Percentiles rank a stretch among this genome's conserved stretches.
These are phyloP conservation scores for Ellobius talpinus DNA, from an alignment of 2,113 vertebrate genomes.

Conservation along the genomic window DNA sequence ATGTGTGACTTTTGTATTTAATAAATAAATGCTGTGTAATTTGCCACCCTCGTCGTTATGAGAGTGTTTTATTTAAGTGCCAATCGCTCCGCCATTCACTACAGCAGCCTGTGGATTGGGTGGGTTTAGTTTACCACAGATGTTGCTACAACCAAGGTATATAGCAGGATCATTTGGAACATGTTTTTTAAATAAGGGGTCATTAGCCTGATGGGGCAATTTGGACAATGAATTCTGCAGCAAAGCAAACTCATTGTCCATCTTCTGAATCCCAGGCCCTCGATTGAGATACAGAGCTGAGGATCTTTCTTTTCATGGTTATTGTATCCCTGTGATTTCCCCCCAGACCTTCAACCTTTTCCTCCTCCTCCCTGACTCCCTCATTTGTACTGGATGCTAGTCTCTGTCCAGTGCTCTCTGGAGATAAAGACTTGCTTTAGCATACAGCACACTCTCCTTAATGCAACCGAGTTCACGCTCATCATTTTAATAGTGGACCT, in stretches of 20 bases:
- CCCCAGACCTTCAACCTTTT: slow-evolving; percentile 63
- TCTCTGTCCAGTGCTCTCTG: slow-evolving; percentile 69
- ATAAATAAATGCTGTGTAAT: slow-evolving; percentile 78
- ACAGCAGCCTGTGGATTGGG: not conserved
- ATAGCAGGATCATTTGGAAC: not conserved
- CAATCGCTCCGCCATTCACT: not conserved
- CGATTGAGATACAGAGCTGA: not conserved
- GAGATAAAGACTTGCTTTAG: slow-evolving; percentile 67
- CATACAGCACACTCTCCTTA: slow-evolving; percentile 75
- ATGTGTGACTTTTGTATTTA: slow-evolving; percentile 72
- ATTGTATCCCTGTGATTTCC: slow-evolving; percentile 32
- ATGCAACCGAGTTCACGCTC: slow-evolving; percentile 88
- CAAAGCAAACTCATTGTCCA: slow-evolving; percentile 35
- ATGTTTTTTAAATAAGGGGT: slow-evolving; percentile 35
- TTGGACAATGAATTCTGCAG: not conserved
- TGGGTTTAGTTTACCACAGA: slow-evolving; percentile 26
- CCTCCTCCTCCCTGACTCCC: slow-evolving; percentile 73
- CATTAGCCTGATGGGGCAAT: not conserved
- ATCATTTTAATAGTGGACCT: slow-evolving; percentile 98
- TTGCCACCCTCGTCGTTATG: slow-evolving; percentile 64
- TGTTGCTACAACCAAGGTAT: slow-evolving; percentile 28
- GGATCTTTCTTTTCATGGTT: slow-evolving; percentile 36
- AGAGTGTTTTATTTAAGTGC: slow-evolving; percentile 75
- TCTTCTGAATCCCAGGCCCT: slow-evolving; percentile 9
- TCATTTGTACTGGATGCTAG: slow-evolving; percentile 55